A percentile compares a stretch with the other conserved stretches of the same genome.
phyloP scores from a whole-genome alignment of 2,797 vertebrate genomes.

The Bovichtus diacanthus region DNA sequence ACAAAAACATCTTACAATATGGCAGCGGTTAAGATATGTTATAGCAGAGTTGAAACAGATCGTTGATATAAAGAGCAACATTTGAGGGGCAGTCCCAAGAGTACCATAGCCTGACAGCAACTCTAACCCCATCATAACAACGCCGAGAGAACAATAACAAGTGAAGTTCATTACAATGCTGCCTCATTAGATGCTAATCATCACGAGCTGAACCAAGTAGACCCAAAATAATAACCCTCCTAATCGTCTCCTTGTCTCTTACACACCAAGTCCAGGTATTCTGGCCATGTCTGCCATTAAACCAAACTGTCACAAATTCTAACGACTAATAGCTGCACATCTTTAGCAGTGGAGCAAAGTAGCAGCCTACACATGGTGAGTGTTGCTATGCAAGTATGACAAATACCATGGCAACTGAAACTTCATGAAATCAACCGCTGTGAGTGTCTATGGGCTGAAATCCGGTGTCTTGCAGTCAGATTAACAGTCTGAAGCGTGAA shows the following conservation, averaged over 20 bases:
- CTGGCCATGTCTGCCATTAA: not conserved
- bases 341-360: not conserved
- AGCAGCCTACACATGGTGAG: constrained; percentile 6
- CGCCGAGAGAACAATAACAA: not conserved
- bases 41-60: no score
- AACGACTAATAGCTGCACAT: constrained; percentile 23
- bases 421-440: not conserved
- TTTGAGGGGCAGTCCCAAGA: not conserved
- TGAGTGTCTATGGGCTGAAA: not conserved
- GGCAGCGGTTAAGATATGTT: not conserved
- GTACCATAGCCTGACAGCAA: not conserved
- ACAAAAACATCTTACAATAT: not conserved
- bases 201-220: constrained; percentile 6
- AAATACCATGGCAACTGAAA: constrained; percentile 20
- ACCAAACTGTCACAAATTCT: constrained; percentile 22
- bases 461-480: not conserved
- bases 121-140: not conserved
- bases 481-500: not conserved
- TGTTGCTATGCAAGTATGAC: constrained; percentile 1
- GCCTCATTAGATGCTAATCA: constrained; percentile 9
- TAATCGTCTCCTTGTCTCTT: not conserved
- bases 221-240: not conserved
- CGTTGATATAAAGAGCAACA: not conserved
- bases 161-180: not conserved
- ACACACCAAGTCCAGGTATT: not conserved